These are phyloP conservation scores for Morpho deidamia DNA, from an alignment of 2,888 invertebrate genomes.

Conservation along the genomic window DNA sequence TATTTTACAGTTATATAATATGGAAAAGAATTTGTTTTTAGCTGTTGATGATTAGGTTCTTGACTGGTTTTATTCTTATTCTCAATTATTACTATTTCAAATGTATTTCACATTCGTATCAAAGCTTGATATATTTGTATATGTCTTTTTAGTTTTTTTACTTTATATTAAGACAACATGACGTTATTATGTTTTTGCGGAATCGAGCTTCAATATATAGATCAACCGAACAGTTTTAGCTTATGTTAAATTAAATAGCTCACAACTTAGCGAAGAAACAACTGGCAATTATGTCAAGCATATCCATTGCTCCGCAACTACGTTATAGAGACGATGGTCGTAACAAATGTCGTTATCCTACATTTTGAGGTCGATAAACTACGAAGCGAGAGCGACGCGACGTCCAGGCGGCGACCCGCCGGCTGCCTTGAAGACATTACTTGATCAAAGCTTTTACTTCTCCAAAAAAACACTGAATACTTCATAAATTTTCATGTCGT, in stretches of 20 bases:
- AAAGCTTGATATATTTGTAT: too few species aligned
- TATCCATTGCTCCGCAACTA: conserved; percentile 50
- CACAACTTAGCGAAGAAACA: conserved; percentile 32
- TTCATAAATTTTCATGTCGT: conserved; percentile 28
- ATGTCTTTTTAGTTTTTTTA: too few species aligned
- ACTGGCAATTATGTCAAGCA: conserved; percentile 54
- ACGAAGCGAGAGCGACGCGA: conserved; percentile 46
- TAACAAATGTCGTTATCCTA: conserved; percentile 69
- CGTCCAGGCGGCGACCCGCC: conserved; percentile 45
- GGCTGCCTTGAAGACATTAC: conserved; percentile 49
- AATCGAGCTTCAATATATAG: too few species aligned
- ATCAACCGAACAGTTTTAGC: too few species aligned
- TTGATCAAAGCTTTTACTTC: conserved; percentile 39
- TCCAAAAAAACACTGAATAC: conserved; percentile 27
- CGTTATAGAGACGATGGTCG: conserved; percentile 51
- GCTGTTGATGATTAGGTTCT: too few species aligned
- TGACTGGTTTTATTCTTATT: too few species aligned
- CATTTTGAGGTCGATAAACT: conserved; percentile 69
- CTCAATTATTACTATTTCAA: too few species aligned
- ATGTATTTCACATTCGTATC: too few species aligned
- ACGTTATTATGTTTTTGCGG: too few species aligned
- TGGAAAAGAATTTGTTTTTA: too few species aligned
- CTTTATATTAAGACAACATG: too few species aligned
- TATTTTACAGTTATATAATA: too few species aligned
- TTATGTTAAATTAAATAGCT: background rate